Percentiles rank a stretch among this genome's conserved stretches.
Evolutionary conservation across 2,113 vertebrate genomes (phyloP).

Genomic region (Electrona antarctica): DNA sequence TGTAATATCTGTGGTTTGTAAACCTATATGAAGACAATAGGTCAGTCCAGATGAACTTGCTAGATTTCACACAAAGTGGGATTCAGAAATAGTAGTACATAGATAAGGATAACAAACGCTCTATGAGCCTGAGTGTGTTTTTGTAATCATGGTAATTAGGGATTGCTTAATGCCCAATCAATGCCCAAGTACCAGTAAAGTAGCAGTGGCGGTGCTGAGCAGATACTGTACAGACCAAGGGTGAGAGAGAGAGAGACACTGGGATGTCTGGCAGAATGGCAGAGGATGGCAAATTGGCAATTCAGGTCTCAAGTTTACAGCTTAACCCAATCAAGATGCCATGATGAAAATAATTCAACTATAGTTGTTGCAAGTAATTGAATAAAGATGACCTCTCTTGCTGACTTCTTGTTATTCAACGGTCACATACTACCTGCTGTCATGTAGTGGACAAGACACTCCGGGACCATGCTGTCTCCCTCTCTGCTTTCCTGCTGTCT

Average conservation of each 20-base stretch:
- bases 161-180: slow-evolving; percentile 52
- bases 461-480: too few species aligned
- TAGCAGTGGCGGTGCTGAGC: slow-evolving; percentile 33
- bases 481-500: too few species aligned
- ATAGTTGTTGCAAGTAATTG: too few species aligned
- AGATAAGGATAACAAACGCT: slow-evolving; percentile 19
- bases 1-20: slow-evolving; percentile 10
- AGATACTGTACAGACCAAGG: neutral
- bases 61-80: slow-evolving; percentile 23
- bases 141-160: slow-evolving; percentile 42
- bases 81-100: slow-evolving; percentile 36
- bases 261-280: slow-evolving; percentile 12
- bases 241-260: slow-evolving; percentile 16
- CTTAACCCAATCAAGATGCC: too few species aligned
- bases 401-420: too few species aligned
- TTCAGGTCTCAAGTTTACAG: too few species aligned
- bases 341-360: too few species aligned
- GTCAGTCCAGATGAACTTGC: neutral
- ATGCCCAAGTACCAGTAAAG: slow-evolving; percentile 26
- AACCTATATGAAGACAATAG: neutral
- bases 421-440: too few species aligned
- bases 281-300: too few species aligned
- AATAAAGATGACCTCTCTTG: too few species aligned
- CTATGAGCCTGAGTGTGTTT: slow-evolving; percentile 30
- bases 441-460: too few species aligned